Base-by-base conservation (phyloP, 2,113 vertebrate species). In the Stercorarius parasiticus region DNA sequence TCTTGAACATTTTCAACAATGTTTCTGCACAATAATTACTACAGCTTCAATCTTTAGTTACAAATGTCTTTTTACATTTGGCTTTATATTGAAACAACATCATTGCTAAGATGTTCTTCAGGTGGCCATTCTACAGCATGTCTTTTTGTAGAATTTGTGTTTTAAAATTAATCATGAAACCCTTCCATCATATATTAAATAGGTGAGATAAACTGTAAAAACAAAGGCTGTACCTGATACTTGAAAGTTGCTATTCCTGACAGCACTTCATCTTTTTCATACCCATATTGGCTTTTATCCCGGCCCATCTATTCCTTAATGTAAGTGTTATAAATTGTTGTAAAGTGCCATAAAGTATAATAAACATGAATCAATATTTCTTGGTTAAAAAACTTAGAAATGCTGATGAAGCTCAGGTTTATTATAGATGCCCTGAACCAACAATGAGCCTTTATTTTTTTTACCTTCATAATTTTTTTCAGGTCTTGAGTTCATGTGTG, bases 301-400 rank as follows among this genome's bases (percentile, higher is more conserved):
- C 82, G 2, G 97, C 82, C 98, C 96, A 98, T 98, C 97, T 97
- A 98, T 97, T 98, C 95, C 97, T 98, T 98, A 98, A 98, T 98
- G 97, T 98, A 98, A 98, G 97, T 97, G 97, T 98, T 98, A 98
- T 97, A 98, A 98, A 98, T 98, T 98, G 97, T 97, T 98, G 95
- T 96, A 97, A 98, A 97, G 97, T 97, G 96, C 96, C 96, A 97
- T 98, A 98, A 98, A 98, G 96, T 97, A 98, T 98, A 98, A 98
- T 98, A 98, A 98, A 98, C 96, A 98, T 96, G 97, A 98, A 98
- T 98, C 98, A 98, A 98, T 98, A 98, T 97, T 98, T 98, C 98
- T 98, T 98, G 97, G 98, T 98, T 98, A 97, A 98, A 98, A 98
- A 97, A 96, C 94, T 97, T 95, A 93, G 96, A 98, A 98, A 97